phyloP scores from a whole-genome alignment of 2,888 invertebrate species.

The Ferrisia virgata region DNA sequence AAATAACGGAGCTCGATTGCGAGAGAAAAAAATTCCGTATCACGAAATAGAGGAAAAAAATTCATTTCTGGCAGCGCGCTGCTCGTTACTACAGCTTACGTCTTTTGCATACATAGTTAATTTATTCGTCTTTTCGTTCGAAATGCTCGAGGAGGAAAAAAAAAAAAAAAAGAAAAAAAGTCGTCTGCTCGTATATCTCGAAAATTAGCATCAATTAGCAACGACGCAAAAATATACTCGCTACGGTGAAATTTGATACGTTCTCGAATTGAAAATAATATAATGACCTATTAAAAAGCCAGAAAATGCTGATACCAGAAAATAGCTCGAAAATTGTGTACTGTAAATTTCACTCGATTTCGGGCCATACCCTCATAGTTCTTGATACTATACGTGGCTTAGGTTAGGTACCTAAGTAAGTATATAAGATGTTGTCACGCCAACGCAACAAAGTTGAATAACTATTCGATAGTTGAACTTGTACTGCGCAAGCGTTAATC shows the following conservation, averaged over 20 bases:
- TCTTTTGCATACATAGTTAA: background rate
- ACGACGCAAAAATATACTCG: background rate
- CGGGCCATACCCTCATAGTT: background rate
- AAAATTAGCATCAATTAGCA: background rate
- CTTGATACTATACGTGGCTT: too few relatives aligned
- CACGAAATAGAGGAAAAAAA: too few relatives aligned
- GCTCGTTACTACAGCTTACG: background rate
- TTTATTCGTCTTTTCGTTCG: background rate
- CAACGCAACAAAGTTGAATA: background rate
- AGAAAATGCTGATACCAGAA: background rate
- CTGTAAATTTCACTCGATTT: background rate
- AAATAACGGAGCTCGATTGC: background rate
- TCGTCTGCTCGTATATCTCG: background rate
- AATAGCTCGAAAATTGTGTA: background rate
- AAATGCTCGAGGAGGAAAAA: background rate
- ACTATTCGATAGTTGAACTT: background rate
- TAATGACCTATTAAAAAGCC: background rate
- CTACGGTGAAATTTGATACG: background rate
- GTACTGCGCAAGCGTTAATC: background rate
- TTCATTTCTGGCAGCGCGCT: background rate
- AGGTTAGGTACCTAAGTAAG: too few relatives aligned
- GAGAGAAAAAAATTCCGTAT: background rate
- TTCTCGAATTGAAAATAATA: background rate
- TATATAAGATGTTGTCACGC: slow-evolving; percentile 8
- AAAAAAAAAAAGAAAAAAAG: background rate